A percentile compares a stretch with the other conserved stretches of the same genome.
Evolutionary conservation across 2,797 vertebrate genomes (phyloP).

Genomic region (Crenichthys baileyi): DNA sequence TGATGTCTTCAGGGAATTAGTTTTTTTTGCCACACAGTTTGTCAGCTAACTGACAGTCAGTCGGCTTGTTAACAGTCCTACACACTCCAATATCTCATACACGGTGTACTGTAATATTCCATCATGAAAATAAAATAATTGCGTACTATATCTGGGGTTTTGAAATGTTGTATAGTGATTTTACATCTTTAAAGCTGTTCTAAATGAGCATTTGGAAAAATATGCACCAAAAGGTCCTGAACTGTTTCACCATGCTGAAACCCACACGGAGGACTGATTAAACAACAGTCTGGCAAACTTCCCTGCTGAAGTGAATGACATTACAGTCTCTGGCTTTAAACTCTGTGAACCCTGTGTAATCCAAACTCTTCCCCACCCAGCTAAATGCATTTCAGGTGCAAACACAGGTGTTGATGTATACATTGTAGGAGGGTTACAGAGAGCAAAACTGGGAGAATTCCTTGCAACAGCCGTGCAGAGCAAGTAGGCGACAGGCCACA

Average conservation of each 20-base stretch:
- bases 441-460: conserved; percentile 12
- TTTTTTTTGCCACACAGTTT: background rate
- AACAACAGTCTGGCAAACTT: conserved; percentile 12
- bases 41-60: background rate
- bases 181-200: background rate
- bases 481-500: conserved; percentile 23
- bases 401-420: conserved; percentile 26
- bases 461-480: conserved; percentile 21
- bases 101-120: background rate
- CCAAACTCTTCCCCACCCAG: conserved; percentile 17
- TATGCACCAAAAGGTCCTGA: background rate
- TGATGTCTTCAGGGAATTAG: no score
- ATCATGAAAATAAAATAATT: background rate
- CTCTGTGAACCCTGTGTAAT: conserved; percentile 30
- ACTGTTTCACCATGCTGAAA: background rate
- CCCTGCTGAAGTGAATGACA: conserved; percentile 1
- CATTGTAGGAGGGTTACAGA: background rate
- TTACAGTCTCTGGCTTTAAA: conserved; percentile 39
- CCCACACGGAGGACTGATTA: conserved; percentile 1
- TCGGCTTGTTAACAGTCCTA: background rate
- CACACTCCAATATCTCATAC: background rate
- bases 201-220: background rate
- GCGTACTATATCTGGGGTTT: background rate
- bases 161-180: background rate
- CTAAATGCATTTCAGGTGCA: conserved; percentile 12